Base-by-base conservation (phyloP, 2,113 vertebrate species). In the Leptobrachium ailaonicum region DNA sequence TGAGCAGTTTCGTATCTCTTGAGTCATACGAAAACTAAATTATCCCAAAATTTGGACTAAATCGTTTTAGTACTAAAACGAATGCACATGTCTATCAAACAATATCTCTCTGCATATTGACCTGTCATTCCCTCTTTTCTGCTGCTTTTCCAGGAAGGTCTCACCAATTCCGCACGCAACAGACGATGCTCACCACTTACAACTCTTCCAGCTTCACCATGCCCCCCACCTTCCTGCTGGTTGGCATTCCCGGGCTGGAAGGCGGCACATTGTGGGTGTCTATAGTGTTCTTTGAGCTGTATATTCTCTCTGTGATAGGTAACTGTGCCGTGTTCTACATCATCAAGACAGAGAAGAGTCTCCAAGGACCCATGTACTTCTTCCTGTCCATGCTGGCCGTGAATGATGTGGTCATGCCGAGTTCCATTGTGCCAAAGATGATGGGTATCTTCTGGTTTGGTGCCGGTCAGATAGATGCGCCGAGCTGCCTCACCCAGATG, bases 401-500 rank as follows among this genome's bases (percentile, higher is more conserved):
- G 12, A 43, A 14, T 4, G 82, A 83, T 14, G 54, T 82, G 42
- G 4, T 77, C 45, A 13, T 82, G 14, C 40, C 42, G 60, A 66
- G 8, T 6, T 41, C 75, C 10, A 72, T 68, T 6, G 53, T 82
- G 7, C 80, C 80, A 10, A 71, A 66, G 45, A 76, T 60, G 12
- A 40, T 82, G 1, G 45, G 53, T 9, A 82, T 82, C 56, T 82
- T 70, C 66, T 77, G 75, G 75, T 90, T 91, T 76, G 47, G 82
- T 0, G 2, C n/a, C 44, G 6, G 66, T 13, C 71, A 62, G 1
- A 92, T 92, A 0, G 44, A 6, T 2, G 91, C 92, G 43, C 77
- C 88, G 0, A 75, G 85, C 50, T 92, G 89, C 78, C 84, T 93
- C 0, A 0, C 83, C 0, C 91, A 93, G 69, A 88, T 89, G 84